phyloP scores from a whole-genome alignment of 2,888 invertebrate species.

The Drosophila koepferae region DNA sequence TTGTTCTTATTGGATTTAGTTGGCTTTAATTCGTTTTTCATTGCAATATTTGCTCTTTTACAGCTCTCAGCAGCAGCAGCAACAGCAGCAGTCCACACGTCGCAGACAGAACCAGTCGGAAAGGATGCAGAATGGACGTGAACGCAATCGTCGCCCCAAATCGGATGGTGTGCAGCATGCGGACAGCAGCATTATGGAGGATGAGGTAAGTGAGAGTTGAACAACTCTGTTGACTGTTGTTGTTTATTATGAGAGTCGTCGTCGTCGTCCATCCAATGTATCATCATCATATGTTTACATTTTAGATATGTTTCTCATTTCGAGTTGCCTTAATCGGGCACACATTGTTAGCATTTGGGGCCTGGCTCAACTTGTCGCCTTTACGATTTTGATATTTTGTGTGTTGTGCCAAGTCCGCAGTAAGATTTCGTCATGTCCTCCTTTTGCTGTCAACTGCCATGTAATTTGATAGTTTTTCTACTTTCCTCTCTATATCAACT shows the following conservation, averaged over 20 bases:
- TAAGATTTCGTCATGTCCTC: constrained; percentile 4
- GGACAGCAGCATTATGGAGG: constrained; percentile 84
- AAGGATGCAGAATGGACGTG: constrained; percentile 78
- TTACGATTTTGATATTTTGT: constrained; percentile 42
- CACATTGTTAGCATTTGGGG: constrained; percentile 38
- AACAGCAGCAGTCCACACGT: constrained; percentile 68
- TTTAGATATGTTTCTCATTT: constrained; percentile 59
- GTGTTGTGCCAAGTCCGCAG: constrained; percentile 25
- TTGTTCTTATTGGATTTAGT: constrained; percentile 2
- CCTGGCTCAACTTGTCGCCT: constrained; percentile 41
- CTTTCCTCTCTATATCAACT: constrained; percentile 56
- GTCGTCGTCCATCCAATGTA: not conserved
- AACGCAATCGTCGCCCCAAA: constrained; percentile 83
- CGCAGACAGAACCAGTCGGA: constrained; percentile 79
- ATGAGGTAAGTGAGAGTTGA: constrained; percentile 81
- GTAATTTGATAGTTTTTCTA: constrained; percentile 80
- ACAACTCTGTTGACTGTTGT: constrained; percentile 1
- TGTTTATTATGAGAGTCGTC: constrained; percentile 39
- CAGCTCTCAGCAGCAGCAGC: constrained; percentile 61
- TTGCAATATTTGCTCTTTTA: constrained; percentile 29
- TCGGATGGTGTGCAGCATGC: constrained; percentile 84
- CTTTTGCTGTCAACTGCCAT: constrained; percentile 61
- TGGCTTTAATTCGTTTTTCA: constrained; percentile 39
- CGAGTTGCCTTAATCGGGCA: constrained; percentile 10
- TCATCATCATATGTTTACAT: constrained; percentile 49